Conservation (phyloP, 2,113 vertebrate genomes). For the Cromileptes altivelis region DNA sequence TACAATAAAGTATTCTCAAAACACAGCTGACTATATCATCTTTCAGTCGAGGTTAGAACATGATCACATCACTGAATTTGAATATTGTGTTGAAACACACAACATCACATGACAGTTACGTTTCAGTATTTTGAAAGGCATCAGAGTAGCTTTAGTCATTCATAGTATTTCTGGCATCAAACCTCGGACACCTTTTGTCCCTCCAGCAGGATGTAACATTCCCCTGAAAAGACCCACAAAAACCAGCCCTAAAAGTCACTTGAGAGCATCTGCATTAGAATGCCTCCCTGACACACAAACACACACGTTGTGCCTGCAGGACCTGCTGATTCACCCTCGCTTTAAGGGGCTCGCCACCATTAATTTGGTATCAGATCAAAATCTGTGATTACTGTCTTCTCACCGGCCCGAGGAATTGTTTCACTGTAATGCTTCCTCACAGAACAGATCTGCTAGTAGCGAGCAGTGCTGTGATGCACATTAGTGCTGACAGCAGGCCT, state of each 20-base stretch:
- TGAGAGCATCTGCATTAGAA: slow-evolving; percentile 25
- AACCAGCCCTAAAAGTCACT: slow-evolving; percentile 12
- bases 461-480: slow-evolving; percentile 67
- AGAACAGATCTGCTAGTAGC: slow-evolving; percentile 36
- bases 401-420: slow-evolving; percentile 5
- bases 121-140: background rate
- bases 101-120: background rate
- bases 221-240: slow-evolving; percentile 21
- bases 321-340: background rate
- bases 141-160: background rate
- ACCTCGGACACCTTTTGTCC: slow-evolving; percentile 12
- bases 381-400: slow-evolving; percentile 4
- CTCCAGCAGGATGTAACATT: slow-evolving; percentile 31
- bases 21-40: background rate
- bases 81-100: background rate
- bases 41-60: background rate
- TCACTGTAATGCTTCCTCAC: slow-evolving; percentile 27
- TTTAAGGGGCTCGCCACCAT: background rate
- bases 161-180: background rate
- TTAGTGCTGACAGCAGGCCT: slow-evolving; percentile 80
- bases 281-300: background rate
- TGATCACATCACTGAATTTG: background rate
- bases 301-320: background rate
- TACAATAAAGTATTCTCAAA: background rate
- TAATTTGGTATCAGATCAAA: slow-evolving; percentile 31